Evolutionary conservation across 2,113 vertebrate genomes (phyloP).

Genomic region (Rhinoptilus africanus): DNA sequence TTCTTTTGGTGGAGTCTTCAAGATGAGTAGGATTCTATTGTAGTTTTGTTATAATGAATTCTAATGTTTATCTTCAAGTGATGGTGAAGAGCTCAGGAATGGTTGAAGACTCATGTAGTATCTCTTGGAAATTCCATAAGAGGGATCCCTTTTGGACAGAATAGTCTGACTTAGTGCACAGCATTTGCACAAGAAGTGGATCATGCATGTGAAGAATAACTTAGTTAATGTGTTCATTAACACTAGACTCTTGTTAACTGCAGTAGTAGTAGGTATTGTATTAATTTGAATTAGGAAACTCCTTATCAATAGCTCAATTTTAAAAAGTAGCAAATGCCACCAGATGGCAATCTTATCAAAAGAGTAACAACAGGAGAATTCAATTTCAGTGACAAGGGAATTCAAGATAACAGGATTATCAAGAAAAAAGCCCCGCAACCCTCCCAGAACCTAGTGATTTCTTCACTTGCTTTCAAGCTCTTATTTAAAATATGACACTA

Average conservation of each 20-base stretch:
- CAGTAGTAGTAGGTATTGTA: not conserved
- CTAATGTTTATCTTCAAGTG: not conserved
- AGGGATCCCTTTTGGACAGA: not conserved
- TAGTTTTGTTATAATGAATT: not conserved
- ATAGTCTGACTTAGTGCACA: not conserved
- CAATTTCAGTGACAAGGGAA: not conserved
- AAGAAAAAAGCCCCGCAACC: not conserved
- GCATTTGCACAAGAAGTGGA: not conserved
- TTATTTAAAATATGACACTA: not conserved
- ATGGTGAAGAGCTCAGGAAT: not conserved
- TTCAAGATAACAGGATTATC: not conserved
- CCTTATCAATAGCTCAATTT: not conserved
- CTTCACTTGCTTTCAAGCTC: not conserved
- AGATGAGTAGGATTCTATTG: not conserved
- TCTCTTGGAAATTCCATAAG: not conserved
- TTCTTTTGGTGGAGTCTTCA: not conserved
- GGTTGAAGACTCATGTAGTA: not conserved
- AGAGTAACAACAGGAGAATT: not conserved
- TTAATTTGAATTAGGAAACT: not conserved
- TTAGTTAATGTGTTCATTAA: not conserved
- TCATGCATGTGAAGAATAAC: not conserved
- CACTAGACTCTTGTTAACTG: not conserved
- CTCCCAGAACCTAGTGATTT: not conserved
- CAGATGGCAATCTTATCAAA: slow-evolving; percentile 73
- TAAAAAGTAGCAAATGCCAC: slow-evolving; percentile 22